Conservation (phyloP, 2,113 vertebrate genomes). For the Forbesichthys papilliferus region DNA sequence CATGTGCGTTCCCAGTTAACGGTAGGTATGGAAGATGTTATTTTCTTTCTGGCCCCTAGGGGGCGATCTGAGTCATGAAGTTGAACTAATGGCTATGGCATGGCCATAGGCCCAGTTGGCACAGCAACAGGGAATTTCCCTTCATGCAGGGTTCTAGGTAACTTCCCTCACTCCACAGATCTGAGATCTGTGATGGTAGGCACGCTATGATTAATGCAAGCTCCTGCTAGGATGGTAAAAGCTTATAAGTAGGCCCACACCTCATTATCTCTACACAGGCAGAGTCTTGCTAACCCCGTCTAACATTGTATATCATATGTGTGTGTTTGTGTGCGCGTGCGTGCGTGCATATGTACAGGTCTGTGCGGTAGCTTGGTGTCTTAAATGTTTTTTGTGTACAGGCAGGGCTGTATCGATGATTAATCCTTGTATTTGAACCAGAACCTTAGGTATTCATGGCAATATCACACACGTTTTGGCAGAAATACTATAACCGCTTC, state of each 20-base stretch:
- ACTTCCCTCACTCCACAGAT: not conserved
- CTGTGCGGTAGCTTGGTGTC: not conserved
- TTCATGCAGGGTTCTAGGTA: not conserved
- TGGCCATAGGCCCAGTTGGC: constrained; percentile 12
- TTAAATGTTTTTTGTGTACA: constrained; percentile 20
- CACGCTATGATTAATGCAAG: not conserved
- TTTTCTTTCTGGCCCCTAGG: no score
- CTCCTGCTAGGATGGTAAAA: no score
- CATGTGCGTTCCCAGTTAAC: no score
- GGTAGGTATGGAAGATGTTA: no score
- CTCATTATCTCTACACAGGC: no score
- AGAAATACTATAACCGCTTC: not conserved
- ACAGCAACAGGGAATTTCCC: constrained; percentile 7
- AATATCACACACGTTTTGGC: constrained; percentile 3
- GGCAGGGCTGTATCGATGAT: not conserved
- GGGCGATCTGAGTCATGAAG: constrained; percentile 1
- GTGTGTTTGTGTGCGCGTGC: no score
- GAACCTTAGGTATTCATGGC: not conserved
- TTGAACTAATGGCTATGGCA: constrained; percentile 32
- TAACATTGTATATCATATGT: no score
- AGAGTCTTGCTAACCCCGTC: no score
- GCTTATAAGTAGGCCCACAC: no score
- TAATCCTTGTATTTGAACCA: no score
- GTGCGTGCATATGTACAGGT: no score
- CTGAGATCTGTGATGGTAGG: not conserved